These are phyloP conservation scores for Meganola albula DNA, from an alignment of 2,888 invertebrate species.

Conservation along the genomic window DNA sequence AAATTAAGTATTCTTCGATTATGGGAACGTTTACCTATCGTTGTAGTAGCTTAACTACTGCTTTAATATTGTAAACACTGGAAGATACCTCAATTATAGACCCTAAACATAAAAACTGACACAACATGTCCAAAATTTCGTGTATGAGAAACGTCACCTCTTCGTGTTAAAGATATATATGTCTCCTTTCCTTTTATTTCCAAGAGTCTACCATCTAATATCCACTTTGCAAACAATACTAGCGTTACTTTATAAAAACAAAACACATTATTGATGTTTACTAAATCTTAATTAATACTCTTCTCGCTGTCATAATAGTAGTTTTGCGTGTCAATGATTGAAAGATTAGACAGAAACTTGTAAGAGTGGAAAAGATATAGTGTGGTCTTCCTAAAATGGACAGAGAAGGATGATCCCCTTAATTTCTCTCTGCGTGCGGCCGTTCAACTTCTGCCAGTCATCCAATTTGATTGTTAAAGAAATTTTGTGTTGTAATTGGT, in stretches of 20 bases:
- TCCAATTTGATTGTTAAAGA: slow-evolving; percentile 69
- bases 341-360: slow-evolving; percentile 31
- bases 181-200: too few relatives aligned
- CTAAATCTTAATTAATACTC: slow-evolving; percentile 27
- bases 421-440: slow-evolving; percentile 67
- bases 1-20: slow-evolving; percentile 32
- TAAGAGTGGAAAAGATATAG: slow-evolving; percentile 33
- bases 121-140: too few relatives aligned
- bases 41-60: too few relatives aligned
- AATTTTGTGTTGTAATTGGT: slow-evolving; percentile 68
- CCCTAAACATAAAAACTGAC: too few relatives aligned
- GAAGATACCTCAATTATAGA: too few relatives aligned
- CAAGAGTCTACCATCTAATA: too few relatives aligned
- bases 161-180: too few relatives aligned
- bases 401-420: slow-evolving; percentile 44
- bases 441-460: slow-evolving; percentile 68
- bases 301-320: slow-evolving; percentile 34
- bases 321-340: slow-evolving; percentile 42
- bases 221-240: slow-evolving; percentile 21
- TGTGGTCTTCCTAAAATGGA: slow-evolving; percentile 28
- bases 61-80: too few relatives aligned
- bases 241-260: slow-evolving; percentile 28
- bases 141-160: too few relatives aligned
- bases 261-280: slow-evolving; percentile 8
- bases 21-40: too few relatives aligned